Evolutionary conservation across 2,113 vertebrate genomes (phyloP).

Genomic region (Strix uralensis): DNA sequence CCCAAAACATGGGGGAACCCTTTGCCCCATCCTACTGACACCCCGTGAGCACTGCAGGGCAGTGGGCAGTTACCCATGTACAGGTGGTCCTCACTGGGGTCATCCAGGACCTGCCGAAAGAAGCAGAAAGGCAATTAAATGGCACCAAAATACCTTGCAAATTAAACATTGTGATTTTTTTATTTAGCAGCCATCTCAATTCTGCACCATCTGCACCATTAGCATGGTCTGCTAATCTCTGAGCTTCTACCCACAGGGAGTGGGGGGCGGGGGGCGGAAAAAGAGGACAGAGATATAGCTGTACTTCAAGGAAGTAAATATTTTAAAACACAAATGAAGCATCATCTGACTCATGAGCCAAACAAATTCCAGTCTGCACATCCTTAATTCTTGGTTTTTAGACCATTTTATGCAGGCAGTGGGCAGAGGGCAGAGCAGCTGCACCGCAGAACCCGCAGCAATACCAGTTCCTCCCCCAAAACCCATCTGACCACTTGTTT

Average conservation of each 20-base stretch:
- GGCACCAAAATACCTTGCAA: neutral
- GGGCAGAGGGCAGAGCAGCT: neutral
- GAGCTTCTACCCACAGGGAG: neutral
- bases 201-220: conserved; percentile 7
- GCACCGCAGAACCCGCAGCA: neutral
- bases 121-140: neutral
- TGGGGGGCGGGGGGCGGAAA: neutral
- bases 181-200: neutral
- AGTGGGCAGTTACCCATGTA: conserved; percentile 90
- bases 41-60: accelerated
- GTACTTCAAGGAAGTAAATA: conserved; percentile 31
- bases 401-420: neutral
- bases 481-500: neutral
- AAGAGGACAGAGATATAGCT: conserved; percentile 6
- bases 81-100: conserved; percentile 96
- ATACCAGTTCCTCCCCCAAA: neutral
- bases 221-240: neutral
- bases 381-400: neutral
- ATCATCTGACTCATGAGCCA: conserved; percentile 39
- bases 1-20: neutral
- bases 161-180: neutral
- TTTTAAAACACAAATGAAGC: conserved; percentile 50
- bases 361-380: conserved; percentile 25
- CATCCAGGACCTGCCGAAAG: conserved; percentile 89
- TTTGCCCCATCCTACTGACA: neutral